phyloP scores from a whole-genome alignment of 2,113 vertebrate genomes.

The Piprites chloris region DNA sequence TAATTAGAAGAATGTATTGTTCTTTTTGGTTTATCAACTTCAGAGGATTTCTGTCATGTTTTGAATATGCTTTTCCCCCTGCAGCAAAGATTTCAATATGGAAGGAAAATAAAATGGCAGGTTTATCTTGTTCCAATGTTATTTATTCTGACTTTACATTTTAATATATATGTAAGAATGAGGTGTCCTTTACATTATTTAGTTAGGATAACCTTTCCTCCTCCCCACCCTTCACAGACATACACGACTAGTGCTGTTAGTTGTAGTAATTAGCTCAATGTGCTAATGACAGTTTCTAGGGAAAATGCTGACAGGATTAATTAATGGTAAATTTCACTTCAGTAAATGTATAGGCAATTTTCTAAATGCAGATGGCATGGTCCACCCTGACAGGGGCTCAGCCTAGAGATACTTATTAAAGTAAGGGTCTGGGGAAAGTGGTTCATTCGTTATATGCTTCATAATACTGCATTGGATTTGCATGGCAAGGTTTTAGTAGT shows the following conservation, averaged over 20 bases:
- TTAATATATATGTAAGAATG: slow-evolving; percentile 16
- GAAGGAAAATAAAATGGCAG: background rate
- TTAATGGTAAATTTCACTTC: slow-evolving; percentile 96
- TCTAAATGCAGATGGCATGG: slow-evolving; percentile 91
- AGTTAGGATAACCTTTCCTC: background rate
- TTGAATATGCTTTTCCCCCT: background rate
- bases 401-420: slow-evolving; percentile 86
- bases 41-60: background rate
- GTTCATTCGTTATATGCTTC: slow-evolving; percentile 89
- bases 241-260: slow-evolving; percentile 52
- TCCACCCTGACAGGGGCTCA: slow-evolving; percentile 83
- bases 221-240: background rate
- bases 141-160: background rate
- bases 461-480: slow-evolving; percentile 73
- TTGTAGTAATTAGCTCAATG: slow-evolving; percentile 86
- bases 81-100: background rate
- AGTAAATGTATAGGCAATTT: slow-evolving; percentile 94
- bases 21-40: background rate
- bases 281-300: slow-evolving; percentile 84
- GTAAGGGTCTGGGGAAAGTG: slow-evolving; percentile 92
- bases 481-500: background rate
- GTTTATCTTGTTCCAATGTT: background rate
- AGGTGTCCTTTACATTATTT: background rate
- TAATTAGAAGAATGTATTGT: background rate
- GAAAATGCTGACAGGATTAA: slow-evolving; percentile 84